phyloP scores from a whole-genome alignment of 2,113 vertebrate genomes.

The Otus sunia region DNA sequence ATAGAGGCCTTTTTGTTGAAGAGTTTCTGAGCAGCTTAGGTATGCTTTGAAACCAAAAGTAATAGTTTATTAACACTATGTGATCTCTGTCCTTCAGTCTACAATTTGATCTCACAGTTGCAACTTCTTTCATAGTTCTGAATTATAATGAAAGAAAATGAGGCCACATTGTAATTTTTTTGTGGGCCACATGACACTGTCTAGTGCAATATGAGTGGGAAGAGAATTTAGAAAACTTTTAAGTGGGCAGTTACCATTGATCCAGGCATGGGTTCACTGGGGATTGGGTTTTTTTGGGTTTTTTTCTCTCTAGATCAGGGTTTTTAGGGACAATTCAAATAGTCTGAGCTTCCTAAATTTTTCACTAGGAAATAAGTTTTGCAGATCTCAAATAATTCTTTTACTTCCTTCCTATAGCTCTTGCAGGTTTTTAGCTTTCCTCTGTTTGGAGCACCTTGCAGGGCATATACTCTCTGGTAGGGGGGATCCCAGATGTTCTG shows the following conservation, averaged over 20 bases:
- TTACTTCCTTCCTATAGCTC: neutral
- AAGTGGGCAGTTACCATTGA: neutral
- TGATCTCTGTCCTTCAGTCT: neutral
- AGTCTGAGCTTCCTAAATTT: neutral
- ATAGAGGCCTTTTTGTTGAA: neutral
- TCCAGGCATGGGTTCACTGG: neutral
- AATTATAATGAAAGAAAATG: neutral
- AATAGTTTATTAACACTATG: neutral
- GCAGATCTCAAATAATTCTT: neutral
- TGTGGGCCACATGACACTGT: neutral
- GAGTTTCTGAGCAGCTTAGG: neutral
- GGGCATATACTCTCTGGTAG: neutral
- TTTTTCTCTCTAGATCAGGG: neutral
- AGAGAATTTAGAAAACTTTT: neutral
- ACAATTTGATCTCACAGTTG: neutral
- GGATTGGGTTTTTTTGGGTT: neutral
- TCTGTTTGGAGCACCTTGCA: neutral
- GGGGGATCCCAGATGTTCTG: neutral
- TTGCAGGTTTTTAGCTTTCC: neutral
- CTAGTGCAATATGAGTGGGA: neutral
- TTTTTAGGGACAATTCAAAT: neutral
- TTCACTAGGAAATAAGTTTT: neutral
- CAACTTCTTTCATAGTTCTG: neutral
- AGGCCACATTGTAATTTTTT: neutral
- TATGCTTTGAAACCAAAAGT: neutral